phyloP scores from a whole-genome alignment of 1,140 invertebrate species.

The Drosophila baimaii region DNA sequence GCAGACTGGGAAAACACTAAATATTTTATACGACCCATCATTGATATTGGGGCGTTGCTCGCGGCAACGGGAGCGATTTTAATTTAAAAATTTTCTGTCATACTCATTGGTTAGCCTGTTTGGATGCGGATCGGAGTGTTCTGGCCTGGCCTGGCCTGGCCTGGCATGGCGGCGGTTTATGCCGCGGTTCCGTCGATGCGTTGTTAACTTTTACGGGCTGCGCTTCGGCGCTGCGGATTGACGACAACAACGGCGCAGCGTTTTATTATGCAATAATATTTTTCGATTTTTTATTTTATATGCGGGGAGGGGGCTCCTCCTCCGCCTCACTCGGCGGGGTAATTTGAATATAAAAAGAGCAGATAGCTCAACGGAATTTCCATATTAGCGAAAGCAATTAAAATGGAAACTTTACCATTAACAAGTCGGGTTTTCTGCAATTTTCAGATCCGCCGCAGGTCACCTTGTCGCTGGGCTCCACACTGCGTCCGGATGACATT shows the following conservation, averaged over 20 bases:
- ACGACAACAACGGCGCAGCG: conserved; percentile 28
- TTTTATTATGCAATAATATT: conserved; percentile 82
- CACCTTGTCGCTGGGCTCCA: conserved; percentile 92
- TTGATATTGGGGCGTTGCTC: conserved; percentile 56
- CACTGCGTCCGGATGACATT: conserved; percentile 93
- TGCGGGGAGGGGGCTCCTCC: conserved; percentile 1
- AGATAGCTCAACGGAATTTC: conserved; percentile 51
- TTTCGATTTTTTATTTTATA: conserved; percentile 78
- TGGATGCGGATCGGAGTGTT: neutral
- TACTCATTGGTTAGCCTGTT: conserved; percentile 59
- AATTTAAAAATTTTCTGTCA: conserved; percentile 79
- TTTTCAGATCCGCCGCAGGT: conserved; percentile 93
- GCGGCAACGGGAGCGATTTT: conserved; percentile 58
- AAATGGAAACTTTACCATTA: conserved; percentile 50
- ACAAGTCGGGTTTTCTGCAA: conserved; percentile 27
- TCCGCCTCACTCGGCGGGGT: conserved; percentile 5
- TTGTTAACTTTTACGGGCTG: conserved; percentile 76
- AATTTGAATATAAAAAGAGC: conserved; percentile 50
- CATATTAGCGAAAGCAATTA: conserved; percentile 70
- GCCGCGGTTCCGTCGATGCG: conserved; percentile 60
- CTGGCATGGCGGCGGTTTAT: conserved; percentile 58
- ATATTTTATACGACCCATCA: conserved; percentile 81
- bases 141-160: neutral
- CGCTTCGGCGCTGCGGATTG: conserved; percentile 39
- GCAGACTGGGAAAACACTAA: conserved; percentile 69